Base-by-base conservation (phyloP, 2,888 invertebrate species). In the Xanthostigma xanthostigma region DNA sequence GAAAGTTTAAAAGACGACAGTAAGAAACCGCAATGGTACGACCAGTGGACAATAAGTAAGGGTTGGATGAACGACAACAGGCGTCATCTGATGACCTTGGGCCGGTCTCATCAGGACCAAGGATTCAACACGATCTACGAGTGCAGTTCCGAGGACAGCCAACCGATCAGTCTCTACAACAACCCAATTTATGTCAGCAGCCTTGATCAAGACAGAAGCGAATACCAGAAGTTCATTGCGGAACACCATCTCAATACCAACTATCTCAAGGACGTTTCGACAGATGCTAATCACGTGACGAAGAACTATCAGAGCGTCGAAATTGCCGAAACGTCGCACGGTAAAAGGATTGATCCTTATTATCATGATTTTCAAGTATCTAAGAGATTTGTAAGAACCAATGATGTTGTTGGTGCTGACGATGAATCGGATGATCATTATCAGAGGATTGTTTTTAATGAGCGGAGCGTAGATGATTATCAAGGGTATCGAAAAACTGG, bases 41-140 rank as follows among this genome's bases (percentile, higher is more conserved):
- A 66, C 49, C 66, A 68, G 53, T 68, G 68, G 68, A 68, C 68
- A 0, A 66, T 68, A n/a, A 66, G 66, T 49, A 68, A 67, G 51
- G 68, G 67, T 2, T 68, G 68, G 68, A 63, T 66, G 50, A 66
- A 66, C 50, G 67, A 67, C 52, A 42, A 42, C 12, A 57, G 63
- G 45, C 62, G 62, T 9, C 65, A 65, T 55, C 55, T 66, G 51
- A 53, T 66, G 13, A 58, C 58, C 38, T 53, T 65, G 34, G 61
- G 57, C 8, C 17, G 36, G 9, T 9, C 17, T 6, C 14, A 14
- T 3, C 17, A 42, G 12, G 27, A 11, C 9, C 42, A 42, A 33
- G 40, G 14, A 39, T 12, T 13, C 17, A 66, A 67, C 8, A 58
- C 63, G 0, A 67, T 67, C 42, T 64, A 64, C 53, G 67, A 67